Conservation (phyloP, 64 coral and sea anemone species). For the Astreopora myriophthalma region DNA sequence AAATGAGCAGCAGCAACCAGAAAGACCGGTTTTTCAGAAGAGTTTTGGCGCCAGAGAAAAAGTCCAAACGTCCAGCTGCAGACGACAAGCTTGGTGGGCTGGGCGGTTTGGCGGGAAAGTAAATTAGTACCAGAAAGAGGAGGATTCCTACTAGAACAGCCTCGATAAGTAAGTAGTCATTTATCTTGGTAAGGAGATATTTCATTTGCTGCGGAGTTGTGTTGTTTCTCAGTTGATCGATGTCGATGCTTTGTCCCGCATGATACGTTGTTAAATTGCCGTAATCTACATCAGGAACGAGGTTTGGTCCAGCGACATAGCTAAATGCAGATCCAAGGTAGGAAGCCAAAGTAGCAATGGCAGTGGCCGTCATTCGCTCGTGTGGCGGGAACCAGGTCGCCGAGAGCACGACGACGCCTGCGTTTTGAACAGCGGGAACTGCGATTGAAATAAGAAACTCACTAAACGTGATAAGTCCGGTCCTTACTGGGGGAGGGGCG, state of each 20-base stretch:
- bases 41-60: slow-evolving; percentile 75
- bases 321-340: slow-evolving; percentile 87
- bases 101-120: slow-evolving; percentile 91
- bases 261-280: slow-evolving; percentile 82
- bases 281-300: slow-evolving; percentile 83
- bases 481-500: slow-evolving; percentile 38
- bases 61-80: slow-evolving; percentile 67
- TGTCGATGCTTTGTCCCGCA: slow-evolving; percentile 75
- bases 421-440: slow-evolving; percentile 88
- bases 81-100: slow-evolving; percentile 87
- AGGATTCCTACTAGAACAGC: slow-evolving; percentile 73
- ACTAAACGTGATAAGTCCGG: slow-evolving; percentile 69
- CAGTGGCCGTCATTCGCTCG: slow-evolving; percentile 92
- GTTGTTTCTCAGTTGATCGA: slow-evolving; percentile 71
- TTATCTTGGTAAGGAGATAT: slow-evolving; percentile 79
- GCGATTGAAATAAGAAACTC: slow-evolving; percentile 90
- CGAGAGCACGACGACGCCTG: slow-evolving; percentile 83
- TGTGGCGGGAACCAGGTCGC: slow-evolving; percentile 92
- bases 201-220: slow-evolving; percentile 65
- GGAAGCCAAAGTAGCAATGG: slow-evolving; percentile 86
- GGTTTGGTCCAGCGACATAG: slow-evolving; percentile 82
- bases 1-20: slow-evolving; percentile 61
- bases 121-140: slow-evolving; percentile 65
- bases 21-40: slow-evolving; percentile 72
- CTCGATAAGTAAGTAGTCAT: slow-evolving; percentile 84